Base-by-base conservation (phyloP, 1,140 invertebrate genomes). In the Microvelia longipes region DNA sequence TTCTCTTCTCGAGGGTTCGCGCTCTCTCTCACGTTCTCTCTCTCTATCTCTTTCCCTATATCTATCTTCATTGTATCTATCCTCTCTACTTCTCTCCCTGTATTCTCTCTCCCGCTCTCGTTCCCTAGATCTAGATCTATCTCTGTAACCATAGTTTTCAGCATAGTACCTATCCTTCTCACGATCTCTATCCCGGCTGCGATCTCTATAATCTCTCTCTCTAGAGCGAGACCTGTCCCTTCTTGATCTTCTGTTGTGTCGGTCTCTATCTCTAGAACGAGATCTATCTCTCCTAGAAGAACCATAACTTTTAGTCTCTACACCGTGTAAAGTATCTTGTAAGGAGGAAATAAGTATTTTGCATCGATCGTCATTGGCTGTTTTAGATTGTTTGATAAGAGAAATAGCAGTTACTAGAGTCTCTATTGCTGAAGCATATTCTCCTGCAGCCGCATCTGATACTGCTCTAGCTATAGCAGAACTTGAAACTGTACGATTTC, bases 371-470 rank as follows among this genome's bases (percentile, higher is more conserved):
- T 99, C 97, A 77, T 92, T 89, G 0, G 96, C 92, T 69, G 97
- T 93, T 82, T 98, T 98, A 25, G 96, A 98, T 82, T 98, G 95
- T 81, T 98, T 98, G 71, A 99, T 99, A 25, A 99, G 82, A 2
- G 95, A 98, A 74, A 99, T 98, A 1, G 97, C 97, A 0, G 97
- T 99, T 2, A 98, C 94, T 70, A 99, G 81, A 2, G 97, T 99
- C 81, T 99, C 96, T 76, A 99, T 98, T 65, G 97, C 97, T 80
- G 92, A 95, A 0, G 92, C 91, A 82, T 94, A 98, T 81, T 99
- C 96, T 80, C 87, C 86, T 69, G 92, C 92, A 28, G 95, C 94
- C 1, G 97, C 97, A 82, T 99, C 97, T 50, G 94, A 93, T 15
- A 99, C 95, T 15, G 97, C 97, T 72, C 96, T 83, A 15, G 93